These are phyloP conservation scores for Glaucomys volans DNA, from an alignment of 2,113 vertebrate species.

Conservation along the genomic window DNA sequence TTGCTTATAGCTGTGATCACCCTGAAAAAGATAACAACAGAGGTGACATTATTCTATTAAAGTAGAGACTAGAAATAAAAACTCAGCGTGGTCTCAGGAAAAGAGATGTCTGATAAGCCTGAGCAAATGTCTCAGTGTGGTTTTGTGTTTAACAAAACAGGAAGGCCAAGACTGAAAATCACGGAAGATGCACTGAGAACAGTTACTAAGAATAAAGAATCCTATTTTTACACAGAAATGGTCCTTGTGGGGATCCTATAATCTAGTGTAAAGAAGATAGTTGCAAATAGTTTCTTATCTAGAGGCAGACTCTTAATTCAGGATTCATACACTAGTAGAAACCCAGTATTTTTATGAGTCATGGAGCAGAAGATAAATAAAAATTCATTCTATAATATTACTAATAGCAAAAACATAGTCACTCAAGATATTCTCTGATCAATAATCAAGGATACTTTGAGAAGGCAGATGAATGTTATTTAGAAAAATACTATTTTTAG, in stretches of 20 bases:
- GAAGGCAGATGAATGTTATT: conserved; percentile 73
- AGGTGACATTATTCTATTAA: neutral
- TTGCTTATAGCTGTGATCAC: conserved; percentile 93
- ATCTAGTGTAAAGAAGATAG: neutral
- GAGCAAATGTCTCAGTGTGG: neutral
- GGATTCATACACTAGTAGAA: neutral
- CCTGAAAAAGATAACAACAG: conserved; percentile 86
- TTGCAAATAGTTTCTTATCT: conserved; percentile 9
- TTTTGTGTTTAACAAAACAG: neutral
- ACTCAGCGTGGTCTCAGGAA: neutral
- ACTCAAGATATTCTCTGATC: conserved; percentile 58
- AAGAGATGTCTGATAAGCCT: neutral
- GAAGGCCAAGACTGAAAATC: conserved; percentile 3
- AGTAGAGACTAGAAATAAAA: neutral
- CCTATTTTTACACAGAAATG: conserved; percentile 31
- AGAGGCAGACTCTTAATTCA: neutral
- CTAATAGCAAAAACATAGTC: conserved; percentile 55
- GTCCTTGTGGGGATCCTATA: neutral
- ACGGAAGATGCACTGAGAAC: neutral
- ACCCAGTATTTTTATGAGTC: neutral
- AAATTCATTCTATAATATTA: conserved; percentile 27
- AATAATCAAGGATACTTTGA: conserved; percentile 74
- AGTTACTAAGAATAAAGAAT: conserved; percentile 16
- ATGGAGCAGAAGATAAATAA: neutral
- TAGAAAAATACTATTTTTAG: conserved; percentile 83